Evolutionary conservation across 2,797 vertebrate genomes (phyloP).

Genomic region (Garrulus glandarius): DNA sequence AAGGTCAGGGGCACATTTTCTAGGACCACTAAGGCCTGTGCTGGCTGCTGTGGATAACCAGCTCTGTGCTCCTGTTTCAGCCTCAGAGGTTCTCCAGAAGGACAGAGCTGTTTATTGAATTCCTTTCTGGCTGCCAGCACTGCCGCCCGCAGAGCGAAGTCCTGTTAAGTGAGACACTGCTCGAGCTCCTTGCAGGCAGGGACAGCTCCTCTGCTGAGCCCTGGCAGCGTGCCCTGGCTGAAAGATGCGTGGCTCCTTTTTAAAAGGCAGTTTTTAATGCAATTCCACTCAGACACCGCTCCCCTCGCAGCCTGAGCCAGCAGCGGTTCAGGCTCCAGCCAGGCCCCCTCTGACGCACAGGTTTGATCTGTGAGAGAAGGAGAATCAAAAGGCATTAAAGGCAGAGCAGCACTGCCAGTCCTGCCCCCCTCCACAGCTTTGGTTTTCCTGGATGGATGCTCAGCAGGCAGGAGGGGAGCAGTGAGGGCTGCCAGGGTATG

Average conservation of each 20-base stretch:
- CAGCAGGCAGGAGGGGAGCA: not conserved
- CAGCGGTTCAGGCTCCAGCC: not conserved
- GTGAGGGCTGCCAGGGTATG: not conserved
- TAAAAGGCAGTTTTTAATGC: not conserved
- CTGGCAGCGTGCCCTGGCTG: not conserved
- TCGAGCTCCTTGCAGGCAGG: not conserved
- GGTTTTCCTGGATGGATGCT: not conserved
- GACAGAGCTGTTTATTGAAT: not conserved
- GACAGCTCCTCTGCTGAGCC: not conserved
- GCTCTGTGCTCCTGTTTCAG: not conserved
- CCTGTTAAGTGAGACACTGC: rapidly evolving
- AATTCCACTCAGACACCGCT: not conserved
- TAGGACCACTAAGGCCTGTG: rapidly evolving
- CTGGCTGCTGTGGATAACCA: not conserved
- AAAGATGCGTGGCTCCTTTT: rapidly evolving
- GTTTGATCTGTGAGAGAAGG: not conserved
- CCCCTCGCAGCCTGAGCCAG: not conserved
- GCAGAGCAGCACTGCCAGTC: not conserved
- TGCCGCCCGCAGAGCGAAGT: rapidly evolving
- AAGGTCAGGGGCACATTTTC: not conserved
- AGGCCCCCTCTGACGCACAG: not conserved
- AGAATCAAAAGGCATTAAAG: not conserved
- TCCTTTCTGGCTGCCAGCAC: not conserved
- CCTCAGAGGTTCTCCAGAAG: not conserved
- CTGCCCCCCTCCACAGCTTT: not conserved